A percentile compares a stretch with the other conserved stretches of the same genome.
Conservation (phyloP, 1,140 invertebrate species). For the Dendrolimus punctatus region DNA sequence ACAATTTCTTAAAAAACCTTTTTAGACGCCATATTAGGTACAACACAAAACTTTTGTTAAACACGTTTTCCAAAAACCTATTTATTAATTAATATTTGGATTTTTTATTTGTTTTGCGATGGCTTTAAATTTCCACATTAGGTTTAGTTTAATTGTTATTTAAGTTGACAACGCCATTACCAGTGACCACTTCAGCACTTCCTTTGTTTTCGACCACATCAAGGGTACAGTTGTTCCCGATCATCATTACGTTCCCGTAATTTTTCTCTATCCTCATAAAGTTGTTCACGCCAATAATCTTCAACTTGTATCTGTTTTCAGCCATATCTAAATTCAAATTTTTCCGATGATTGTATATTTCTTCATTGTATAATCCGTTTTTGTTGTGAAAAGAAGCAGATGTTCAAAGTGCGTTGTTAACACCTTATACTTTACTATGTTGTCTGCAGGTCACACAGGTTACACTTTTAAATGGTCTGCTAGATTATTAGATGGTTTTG, state of each 20-base stretch:
- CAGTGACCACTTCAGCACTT: constrained; percentile 10
- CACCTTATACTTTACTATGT: no score
- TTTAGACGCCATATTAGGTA: no score
- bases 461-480: neutral
- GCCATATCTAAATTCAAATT: constrained; percentile 20
- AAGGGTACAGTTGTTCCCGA: constrained; percentile 16
- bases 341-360: constrained; percentile 15
- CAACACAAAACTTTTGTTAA: no score
- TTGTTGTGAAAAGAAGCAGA: neutral
- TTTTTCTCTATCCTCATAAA: constrained; percentile 16
- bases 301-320: constrained; percentile 13
- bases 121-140: no score
- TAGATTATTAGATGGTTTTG: no score
- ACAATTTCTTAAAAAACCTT: no score
- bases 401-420: no score
- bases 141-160: no score
- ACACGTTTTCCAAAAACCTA: no score
- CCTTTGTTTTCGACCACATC: constrained; percentile 16
- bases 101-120: no score
- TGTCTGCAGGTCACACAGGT: neutral
- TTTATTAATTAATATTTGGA: no score
- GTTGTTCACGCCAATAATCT: constrained; percentile 21
- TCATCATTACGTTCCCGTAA: constrained; percentile 12
- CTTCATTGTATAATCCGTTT: constrained; percentile 13
- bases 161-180: neutral